Conservation (phyloP, 2,888 invertebrate genomes). For the Drosophila austrosaltans region DNA sequence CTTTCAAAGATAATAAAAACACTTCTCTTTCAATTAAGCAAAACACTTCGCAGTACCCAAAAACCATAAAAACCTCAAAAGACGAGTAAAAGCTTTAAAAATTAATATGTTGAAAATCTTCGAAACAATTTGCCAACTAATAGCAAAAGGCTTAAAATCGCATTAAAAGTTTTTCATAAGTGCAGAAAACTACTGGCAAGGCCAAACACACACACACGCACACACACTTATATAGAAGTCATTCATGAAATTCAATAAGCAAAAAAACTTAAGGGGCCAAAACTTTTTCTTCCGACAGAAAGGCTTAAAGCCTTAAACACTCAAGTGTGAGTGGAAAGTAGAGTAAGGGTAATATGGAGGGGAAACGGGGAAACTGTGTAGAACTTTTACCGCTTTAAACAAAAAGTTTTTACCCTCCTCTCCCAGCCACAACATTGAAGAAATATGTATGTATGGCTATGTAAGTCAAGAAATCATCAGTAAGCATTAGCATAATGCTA, state of each 20-base stretch:
- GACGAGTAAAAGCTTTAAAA: conserved; percentile 45
- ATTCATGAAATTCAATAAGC: conserved; percentile 66
- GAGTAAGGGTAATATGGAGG: conserved; percentile 18
- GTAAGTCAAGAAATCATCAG: conserved; percentile 58
- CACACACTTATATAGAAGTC: conserved; percentile 16
- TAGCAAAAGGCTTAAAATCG: conserved; percentile 72
- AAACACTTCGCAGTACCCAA: conserved; percentile 16
- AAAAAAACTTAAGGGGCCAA: conserved; percentile 55
- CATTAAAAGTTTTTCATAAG: conserved; percentile 65
- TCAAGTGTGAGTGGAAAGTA: conserved; percentile 32
- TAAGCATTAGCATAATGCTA: conserved; percentile 61
- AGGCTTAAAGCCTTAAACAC: conserved; percentile 45
- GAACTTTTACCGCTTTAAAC: conserved; percentile 43
- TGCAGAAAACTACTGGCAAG: conserved; percentile 46
- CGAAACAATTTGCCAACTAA: conserved; percentile 71
- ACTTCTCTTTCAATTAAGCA: conserved; percentile 6
- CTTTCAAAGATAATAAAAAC: not conserved
- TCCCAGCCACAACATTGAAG: conserved; percentile 9
- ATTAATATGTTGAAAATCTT: conserved; percentile 73
- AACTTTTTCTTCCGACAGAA: conserved; percentile 48
- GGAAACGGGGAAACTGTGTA: not conserved
- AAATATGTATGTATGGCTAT: conserved; percentile 23
- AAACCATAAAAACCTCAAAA: conserved; percentile 9
- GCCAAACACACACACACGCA: conserved; percentile 25
- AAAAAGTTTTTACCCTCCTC: conserved; percentile 41